Base-by-base conservation (phyloP, 2,113 vertebrate species). In the Tapirus terrestris region DNA sequence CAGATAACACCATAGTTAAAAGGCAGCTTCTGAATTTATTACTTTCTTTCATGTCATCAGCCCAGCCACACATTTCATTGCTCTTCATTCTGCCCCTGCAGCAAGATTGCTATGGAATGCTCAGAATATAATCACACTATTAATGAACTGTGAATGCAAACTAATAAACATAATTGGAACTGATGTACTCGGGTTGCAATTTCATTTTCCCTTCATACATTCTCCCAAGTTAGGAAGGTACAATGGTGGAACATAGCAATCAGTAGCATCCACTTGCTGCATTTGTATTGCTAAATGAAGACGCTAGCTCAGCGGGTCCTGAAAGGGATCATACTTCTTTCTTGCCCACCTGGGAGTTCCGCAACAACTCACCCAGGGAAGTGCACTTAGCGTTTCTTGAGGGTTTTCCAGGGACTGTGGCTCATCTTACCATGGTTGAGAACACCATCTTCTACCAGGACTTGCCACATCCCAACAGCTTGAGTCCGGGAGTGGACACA, bases 381-480 rank as follows among this genome's bases (percentile, higher is more conserved):
- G 88, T 6, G 21, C 39, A 89, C 25, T 89, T 39, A 39, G 80
- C 29, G 82, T 53, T 87, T 68, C 31, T 36, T 9, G 45, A 51
- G 58, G 73, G 83, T 83, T 89, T 96, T 73, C 51, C 60, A 84
- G 67, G 79, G 76, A 29, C 9, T 18, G 4, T 45, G 79, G 65
- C 85, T 97, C 91, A 45, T 97, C 98, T 99, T 99, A 99, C 99
- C 99, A 0, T 99, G 99, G 98, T 99, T 99, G 93, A 99, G 99
- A 92, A 99, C 99, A 7, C 99, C 99, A 60, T 99, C 99, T 97
- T 99, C 99, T 95, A 99, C 98, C 96, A 99, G 98, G 89, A 99
- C 99, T 97, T 99, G 99, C 99, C 99, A 99, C 99, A 99, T 99
- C 97, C 99, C 99, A 76, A 99, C 99, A 63, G 99, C 99, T 96